Percentiles rank a stretch among this genome's conserved stretches.
Evolutionary conservation across 1,140 invertebrate species (phyloP).

Genomic region (Aradophagus sp.): DNA sequence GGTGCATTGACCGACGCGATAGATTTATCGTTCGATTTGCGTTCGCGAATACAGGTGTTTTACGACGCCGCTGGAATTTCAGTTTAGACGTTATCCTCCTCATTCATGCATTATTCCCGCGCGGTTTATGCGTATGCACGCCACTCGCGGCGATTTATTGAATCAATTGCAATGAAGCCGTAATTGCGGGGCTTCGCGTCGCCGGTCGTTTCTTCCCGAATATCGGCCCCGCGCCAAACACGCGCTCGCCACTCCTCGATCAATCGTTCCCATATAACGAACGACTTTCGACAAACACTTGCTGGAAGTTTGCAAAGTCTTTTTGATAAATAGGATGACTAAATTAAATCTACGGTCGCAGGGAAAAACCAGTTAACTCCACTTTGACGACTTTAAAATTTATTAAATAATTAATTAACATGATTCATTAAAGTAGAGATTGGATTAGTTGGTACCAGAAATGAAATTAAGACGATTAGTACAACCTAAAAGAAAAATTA

Average conservation of each 20-base stretch:
- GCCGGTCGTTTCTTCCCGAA: conserved; percentile 26
- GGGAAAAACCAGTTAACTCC: no score
- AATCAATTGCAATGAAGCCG: conserved; percentile 39
- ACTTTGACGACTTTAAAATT: no score
- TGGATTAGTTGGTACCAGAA: no score
- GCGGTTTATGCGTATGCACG: conserved; percentile 19
- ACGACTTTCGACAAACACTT: no score
- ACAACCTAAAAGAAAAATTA: no score
- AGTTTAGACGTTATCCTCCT: conserved; percentile 50
- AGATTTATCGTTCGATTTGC: conserved; percentile 51
- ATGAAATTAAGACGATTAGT: no score
- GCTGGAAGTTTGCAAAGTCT: no score
- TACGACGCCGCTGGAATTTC: conserved; percentile 40
- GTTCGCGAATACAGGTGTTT: conserved; percentile 44
- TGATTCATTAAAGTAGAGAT: no score
- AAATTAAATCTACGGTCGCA: no score
- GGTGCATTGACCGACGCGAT: conserved; percentile 48
- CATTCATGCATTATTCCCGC: conserved; percentile 29
- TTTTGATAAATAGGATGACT: no score
- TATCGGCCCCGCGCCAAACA: conserved; percentile 11
- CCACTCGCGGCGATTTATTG: conserved; percentile 24
- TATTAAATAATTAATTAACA: no score
- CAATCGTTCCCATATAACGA: no score
- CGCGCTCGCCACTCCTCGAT: conserved; percentile 29
- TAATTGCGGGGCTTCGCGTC: conserved; percentile 28